Conservation (phyloP, 2,113 vertebrate species). For the Eurypyga helias region DNA sequence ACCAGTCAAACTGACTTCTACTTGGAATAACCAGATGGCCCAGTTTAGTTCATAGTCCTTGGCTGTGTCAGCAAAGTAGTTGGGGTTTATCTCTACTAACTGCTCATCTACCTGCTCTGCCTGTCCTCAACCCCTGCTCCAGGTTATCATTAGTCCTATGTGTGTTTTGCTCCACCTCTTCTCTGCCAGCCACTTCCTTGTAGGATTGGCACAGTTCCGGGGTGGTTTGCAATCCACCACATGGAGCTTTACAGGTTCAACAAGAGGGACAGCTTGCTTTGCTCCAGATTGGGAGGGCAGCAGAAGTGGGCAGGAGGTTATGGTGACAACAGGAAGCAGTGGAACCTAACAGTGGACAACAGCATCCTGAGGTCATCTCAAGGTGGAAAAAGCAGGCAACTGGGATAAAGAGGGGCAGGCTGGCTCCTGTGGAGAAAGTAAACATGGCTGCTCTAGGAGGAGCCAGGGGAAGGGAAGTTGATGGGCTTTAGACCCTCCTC, state of each 20-base stretch:
- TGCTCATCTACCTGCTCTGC: slow-evolving; percentile 29
- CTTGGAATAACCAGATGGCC: slow-evolving; percentile 31
- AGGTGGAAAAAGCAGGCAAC: neutral
- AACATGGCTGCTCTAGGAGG: neutral
- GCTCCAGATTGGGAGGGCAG: neutral
- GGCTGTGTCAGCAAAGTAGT: slow-evolving; percentile 34
- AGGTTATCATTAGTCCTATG: slow-evolving; percentile 5
- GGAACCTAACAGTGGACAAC: neutral
- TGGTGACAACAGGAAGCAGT: slow-evolving; percentile 35
- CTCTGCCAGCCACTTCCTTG: slow-evolving; percentile 31
- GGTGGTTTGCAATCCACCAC: neutral
- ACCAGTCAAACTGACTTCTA: neutral
- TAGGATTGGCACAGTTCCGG: neutral
- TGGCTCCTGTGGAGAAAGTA: neutral
- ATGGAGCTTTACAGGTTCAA: slow-evolving; percentile 16
- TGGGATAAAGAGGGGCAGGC: neutral
- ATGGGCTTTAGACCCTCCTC: neutral
- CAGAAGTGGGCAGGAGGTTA: slow-evolving; percentile 25
- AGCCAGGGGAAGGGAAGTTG: neutral
- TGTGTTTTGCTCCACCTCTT: slow-evolving; percentile 26
- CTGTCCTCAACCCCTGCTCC: neutral
- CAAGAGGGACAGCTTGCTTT: neutral
- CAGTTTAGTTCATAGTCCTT: slow-evolving; percentile 41
- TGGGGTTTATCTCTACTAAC: slow-evolving; percentile 20
- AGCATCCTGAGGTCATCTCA: slow-evolving; percentile 10